A percentile compares a stretch with the other conserved stretches of the same genome.
Conservation (phyloP, 37 sponge, comb jelly and placozoan genomes). For the Agelas oroides region DNA sequence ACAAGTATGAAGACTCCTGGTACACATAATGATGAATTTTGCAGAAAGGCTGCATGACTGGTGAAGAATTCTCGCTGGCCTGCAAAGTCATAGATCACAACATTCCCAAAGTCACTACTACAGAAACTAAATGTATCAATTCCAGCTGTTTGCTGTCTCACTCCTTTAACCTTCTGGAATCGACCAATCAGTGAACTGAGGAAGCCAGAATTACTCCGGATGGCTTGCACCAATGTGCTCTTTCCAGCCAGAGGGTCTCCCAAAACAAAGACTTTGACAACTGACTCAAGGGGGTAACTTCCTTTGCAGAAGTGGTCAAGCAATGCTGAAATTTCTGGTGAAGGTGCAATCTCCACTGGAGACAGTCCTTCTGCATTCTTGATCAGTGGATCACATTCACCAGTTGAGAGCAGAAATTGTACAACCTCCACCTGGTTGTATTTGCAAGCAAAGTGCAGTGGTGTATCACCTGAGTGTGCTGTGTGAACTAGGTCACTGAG, state of each 20-base stretch:
- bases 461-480: background rate
- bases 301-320: too few relatives aligned
- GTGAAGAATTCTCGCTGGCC: slow-evolving; percentile 40
- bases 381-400: background rate
- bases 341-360: background rate
- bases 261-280: slow-evolving; percentile 6
- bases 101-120: slow-evolving; percentile 24
- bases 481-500: too few relatives aligned
- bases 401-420: background rate
- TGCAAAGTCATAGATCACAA: slow-evolving; percentile 50
- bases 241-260: slow-evolving; percentile 40
- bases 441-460: slow-evolving; percentile 18
- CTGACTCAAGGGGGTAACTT: background rate
- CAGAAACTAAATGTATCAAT: slow-evolving; percentile 9
- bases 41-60: slow-evolving; percentile 3
- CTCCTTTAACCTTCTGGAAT: slow-evolving; percentile 4
- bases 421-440: background rate
- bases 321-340: too few relatives aligned
- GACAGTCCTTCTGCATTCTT: too few relatives aligned
- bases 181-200: background rate
- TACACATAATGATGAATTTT: background rate
- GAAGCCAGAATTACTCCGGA: background rate
- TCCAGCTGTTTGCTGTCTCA: slow-evolving; percentile 32
- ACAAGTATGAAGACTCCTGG: slow-evolving; percentile 29
- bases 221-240: slow-evolving; percentile 44